phyloP scores from a whole-genome alignment of 2,113 vertebrate genomes.

The Shinisaurus crocodilurus region DNA sequence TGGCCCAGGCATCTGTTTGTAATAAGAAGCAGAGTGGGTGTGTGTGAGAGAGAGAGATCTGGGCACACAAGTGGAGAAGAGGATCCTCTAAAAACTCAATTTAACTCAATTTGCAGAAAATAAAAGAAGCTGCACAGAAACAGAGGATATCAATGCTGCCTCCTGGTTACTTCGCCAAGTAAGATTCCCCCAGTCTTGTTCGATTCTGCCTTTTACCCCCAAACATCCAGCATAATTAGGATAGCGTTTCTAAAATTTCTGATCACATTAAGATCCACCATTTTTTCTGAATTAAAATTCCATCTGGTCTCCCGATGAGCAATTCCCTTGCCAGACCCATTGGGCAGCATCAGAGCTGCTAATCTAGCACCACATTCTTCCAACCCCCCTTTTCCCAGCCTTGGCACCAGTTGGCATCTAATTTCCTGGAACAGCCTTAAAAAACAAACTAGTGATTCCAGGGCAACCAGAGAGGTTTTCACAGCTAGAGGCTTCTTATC shows the following conservation, averaged over 20 bases:
- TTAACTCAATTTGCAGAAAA: not conserved
- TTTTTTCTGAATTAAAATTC: not conserved
- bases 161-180: not conserved
- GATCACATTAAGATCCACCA: not conserved
- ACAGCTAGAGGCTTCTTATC: not conserved
- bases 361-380: no score
- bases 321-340: not conserved
- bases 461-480: not conserved
- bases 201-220: no score
- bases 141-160: no score
- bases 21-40: not conserved
- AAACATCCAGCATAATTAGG: not conserved
- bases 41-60: not conserved
- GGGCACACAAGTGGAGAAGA: no score
- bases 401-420: not conserved
- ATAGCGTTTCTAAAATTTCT: not conserved
- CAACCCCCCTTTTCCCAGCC: no score
- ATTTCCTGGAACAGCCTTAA: not conserved
- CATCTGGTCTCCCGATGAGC: not conserved
- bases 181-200: not conserved
- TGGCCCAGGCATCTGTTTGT: not conserved
- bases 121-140: not conserved
- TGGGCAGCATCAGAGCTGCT: not conserved
- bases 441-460: not conserved
- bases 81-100: not conserved